Base-by-base conservation (phyloP, 37 sponge, comb jelly and placozoan species). In the Haliclona indistincta region DNA sequence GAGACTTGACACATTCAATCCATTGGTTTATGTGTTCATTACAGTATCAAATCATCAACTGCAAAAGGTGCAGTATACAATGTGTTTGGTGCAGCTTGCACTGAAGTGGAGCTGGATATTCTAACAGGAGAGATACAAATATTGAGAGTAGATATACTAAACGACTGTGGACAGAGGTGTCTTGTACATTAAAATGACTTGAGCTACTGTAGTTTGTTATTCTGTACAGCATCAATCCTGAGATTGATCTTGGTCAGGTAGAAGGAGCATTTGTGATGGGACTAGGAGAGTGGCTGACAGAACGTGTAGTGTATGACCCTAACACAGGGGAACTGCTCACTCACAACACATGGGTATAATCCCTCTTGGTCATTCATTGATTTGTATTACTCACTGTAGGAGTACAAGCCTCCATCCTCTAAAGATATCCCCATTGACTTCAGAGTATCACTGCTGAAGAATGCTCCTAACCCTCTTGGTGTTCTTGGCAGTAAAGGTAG, bases 251-350 rank as follows among this genome's bases (percentile, higher is more conserved):
- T 64, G 93, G 93, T n/a, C 93, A 92, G 60, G 89, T 79, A 15
- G 85, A 92, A 39, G 93, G 93, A 19, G 93, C 89, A 36, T 84
- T 88, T 74, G 77, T 84, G 23, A 88, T 92, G 88, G 93, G 90
- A 7, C 76, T 89, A 54, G 93, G 93, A 19, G 84, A 88, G 49
- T 92, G 84, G 85, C 69, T 88, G 42, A 88, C 93, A n/a, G 93
- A 92, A 54, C 70, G 67, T 17, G 38, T 84, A 35, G 54, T 56
- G 54, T 86, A 56, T 79, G 93, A 88, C 69, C 26, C 63, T 35
- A 58, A 76, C 26, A 64, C 85, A 17, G 93, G 93, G 38, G 54
- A 70, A 44, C 43, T 88, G 34, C 78, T 88, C 44, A 84, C 93
- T 2, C 78, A 84, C 64, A 92, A 92, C 70, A 92, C 93, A 3